These are phyloP conservation scores for Sinodicranocentrus sp. DNA, from an alignment of 2,888 invertebrate genomes.

Conservation along the genomic window DNA sequence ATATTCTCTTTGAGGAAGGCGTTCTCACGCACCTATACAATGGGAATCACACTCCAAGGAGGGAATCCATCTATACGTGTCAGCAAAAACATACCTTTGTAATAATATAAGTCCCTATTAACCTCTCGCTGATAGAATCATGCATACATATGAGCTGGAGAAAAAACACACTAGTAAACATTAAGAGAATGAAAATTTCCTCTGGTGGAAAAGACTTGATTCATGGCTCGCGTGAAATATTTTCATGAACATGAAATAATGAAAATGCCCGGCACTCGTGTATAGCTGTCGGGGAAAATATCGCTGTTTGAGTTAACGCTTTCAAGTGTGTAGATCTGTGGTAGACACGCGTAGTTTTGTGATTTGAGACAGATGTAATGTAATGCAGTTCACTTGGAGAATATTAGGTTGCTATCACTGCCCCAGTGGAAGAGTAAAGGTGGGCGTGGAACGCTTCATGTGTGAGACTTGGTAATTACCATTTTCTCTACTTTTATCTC, in stretches of 20 bases:
- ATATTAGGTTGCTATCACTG: not conserved
- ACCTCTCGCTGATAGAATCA: too few species aligned
- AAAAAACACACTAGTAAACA: not conserved
- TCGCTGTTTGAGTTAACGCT: too few species aligned
- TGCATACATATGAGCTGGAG: too few species aligned
- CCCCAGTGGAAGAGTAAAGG: constrained; percentile 30
- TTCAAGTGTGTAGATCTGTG: too few species aligned
- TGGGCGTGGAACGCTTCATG: constrained; percentile 65
- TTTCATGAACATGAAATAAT: not conserved
- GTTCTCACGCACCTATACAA: too few species aligned
- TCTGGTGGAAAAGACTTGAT: not conserved
- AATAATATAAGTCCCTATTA: too few species aligned
- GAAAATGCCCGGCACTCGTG: constrained; percentile 4
- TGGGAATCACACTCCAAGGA: too few species aligned
- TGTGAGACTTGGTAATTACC: constrained; percentile 67
- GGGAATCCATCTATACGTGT: too few species aligned
- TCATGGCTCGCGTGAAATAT: not conserved
- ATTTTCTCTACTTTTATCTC: constrained; percentile 66
- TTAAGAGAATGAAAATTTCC: not conserved
- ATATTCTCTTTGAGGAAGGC: too few species aligned
- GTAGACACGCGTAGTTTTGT: too few species aligned
- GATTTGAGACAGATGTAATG: constrained; percentile 56
- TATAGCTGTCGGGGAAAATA: constrained; percentile 6
- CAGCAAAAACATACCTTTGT: too few species aligned
- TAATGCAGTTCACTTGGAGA: too few species aligned